Base-by-base conservation (phyloP, 1,140 invertebrate genomes). In the Hetaerina americana region DNA sequence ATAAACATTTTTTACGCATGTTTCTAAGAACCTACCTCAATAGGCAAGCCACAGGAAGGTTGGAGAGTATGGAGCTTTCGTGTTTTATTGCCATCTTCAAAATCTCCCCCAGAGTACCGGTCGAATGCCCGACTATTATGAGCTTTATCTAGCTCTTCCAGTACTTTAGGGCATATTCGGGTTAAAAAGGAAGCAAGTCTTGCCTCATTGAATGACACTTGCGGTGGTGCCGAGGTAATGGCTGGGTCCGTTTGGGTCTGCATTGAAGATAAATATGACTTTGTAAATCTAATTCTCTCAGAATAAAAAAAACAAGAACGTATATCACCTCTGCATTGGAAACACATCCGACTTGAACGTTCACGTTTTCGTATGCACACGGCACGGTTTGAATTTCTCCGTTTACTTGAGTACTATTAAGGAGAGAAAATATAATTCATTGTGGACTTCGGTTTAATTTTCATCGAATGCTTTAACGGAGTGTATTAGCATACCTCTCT, bases 61-160 rank as follows among this genome's bases (percentile, higher is more conserved):
- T 27, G 66, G 24, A 76, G 29, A 15, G n/a, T 28, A 27, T 69
- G 26, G 12, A 74, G 24, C 26, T 71, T 31, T 69, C 28, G 68
- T 77, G 80, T 80, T 72, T 78, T 77, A 26, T 70, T 73, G 66
- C 80, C 77, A 10, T 73, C 66, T 49, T 78, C 71, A 28, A 75
- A 76, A 67, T 70, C 72, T 28, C 75, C 73, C 26, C 79, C 74
- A 72, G 80, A 75, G 71, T 81, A 81, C 68, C 78, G 77, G 49
- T 82, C 77, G 72, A 83, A 82, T 18, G 79, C 79, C 74, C 76
- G 76, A 66, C 74, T 80, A 18, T 78, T 79, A 73, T 81, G 76
- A 66, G 78, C 74, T 73, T 83, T 80, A 72, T 83, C 82, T n/a
- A 83, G 76, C 29, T 78, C 79, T 69, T 80, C 78, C 0, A 83